Base-by-base conservation (phyloP, 2,113 vertebrate genomes). In the Eubucco bourcierii region DNA sequence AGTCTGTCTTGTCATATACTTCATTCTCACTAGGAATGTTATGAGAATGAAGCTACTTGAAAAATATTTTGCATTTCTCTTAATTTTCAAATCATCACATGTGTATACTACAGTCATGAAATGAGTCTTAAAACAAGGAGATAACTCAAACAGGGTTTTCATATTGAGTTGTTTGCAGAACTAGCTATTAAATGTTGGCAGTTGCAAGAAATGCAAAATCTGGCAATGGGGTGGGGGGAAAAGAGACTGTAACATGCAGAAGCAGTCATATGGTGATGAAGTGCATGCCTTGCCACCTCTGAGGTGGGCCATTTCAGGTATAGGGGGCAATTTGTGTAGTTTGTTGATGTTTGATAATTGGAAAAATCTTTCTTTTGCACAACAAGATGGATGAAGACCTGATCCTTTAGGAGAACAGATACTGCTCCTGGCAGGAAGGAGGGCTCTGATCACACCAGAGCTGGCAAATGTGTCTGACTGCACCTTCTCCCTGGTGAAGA, bases 241-340 rank as follows among this genome's bases (percentile, higher is more conserved):
- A 39, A 16, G 6, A 37, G 31, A 7, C 18, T 64, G 63, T 46
- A 12, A 46, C 37, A 27, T 33, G 9, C 52, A 59, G 46, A 12
- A 79, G 46, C 46, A 34, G 10, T 37, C 28, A 33, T 3, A 2
- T 41, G 58, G 39, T 65, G 21, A 37, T 64, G 27, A 68, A 59
- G 20, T 5, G 23, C 24, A 8, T 0, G 1, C 27, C 37, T 39
- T 81, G 60, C 15, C 39, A 33, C 29, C 33, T 44, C 15, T 41
- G 28, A 47, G 34, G 24, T 61, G 27, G 34, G 37, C n/a, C 34
- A 7, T 71, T 60, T 52, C 24, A 58, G 15, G 10, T 44, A 8
- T 2, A 7, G 14, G 55, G 12, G 2, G 1, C 3, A 1, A 1
- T 47, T 64, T 41, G 20, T 78, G 33, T 28, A 15, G 27, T n/a